Evolutionary conservation across 2,113 vertebrate genomes (phyloP), one percentile per base, ranked within the genome.

Genomic region (Bos indicus): DNA sequence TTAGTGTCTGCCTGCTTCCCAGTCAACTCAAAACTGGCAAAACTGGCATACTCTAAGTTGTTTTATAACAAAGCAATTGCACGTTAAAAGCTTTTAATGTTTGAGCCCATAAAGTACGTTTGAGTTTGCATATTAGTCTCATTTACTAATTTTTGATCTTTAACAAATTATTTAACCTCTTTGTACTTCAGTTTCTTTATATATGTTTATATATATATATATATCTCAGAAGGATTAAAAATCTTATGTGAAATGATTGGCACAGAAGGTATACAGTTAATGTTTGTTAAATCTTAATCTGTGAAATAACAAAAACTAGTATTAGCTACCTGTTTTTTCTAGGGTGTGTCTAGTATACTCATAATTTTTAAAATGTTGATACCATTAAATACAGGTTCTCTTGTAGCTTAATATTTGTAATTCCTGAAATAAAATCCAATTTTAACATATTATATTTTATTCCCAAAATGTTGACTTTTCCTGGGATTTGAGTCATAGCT

Each of bases 401-500:
- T 81, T 87, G 1, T 83, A 95, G 57, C 26, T 96, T 95, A 92
- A 86, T 25, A 95, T 96, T 91, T 80, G 7, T 96, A 87, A 48
- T 85, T 96, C 46, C 93, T 86, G 26, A 87, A 86, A 94, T 46
- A 95, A 80, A 91, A 78, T 92, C 59, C 36, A 78, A 2, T 94
- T 96, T 97, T 95, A 96, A 93, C 57, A 67, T 82, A 52, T 19
- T 83, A 78, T 25, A 84, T 91, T 96, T 97, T 67, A 83, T 43
- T 85, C 5, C 77, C 46, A 92, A 40, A 74, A 93, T 74, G 54
- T 95, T 91, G 12, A 83, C 93, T 11, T 56, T 59, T 91, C 60
- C 64, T n/a, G 87, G 78, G 43, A 96, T 97, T 98, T 98, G 94
- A 96, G 60, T 95, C 91, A 90, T 97, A 98, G 33, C 51, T 98